Evolutionary conservation across 2,113 vertebrate species (phyloP).

Genomic region (Psephotus haematonotus): DNA sequence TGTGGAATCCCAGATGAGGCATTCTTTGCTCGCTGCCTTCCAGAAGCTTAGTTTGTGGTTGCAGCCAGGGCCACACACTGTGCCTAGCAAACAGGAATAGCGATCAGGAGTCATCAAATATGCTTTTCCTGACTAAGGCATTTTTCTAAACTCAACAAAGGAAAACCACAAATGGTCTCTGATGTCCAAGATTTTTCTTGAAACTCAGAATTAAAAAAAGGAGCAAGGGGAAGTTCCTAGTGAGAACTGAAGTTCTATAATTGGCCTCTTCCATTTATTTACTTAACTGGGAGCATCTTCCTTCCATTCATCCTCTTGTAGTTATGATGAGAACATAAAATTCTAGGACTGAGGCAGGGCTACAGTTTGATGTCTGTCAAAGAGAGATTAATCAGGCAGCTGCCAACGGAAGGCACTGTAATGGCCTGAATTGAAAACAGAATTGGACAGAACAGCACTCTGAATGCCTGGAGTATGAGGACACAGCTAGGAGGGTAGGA

Average conservation of each 20-base stretch:
- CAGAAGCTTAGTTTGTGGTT: background rate
- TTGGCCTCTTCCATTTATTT: constrained; percentile 15
- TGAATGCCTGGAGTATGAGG: background rate
- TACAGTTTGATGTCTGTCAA: background rate
- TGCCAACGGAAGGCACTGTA: background rate
- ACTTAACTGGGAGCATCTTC: constrained; percentile 36
- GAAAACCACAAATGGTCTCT: background rate
- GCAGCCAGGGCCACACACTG: constrained; percentile 24
- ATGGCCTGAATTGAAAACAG: background rate
- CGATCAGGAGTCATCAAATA: background rate
- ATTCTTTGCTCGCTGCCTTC: background rate
- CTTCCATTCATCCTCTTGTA: constrained; percentile 22
- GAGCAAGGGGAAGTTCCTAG: constrained; percentile 18
- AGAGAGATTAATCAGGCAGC: background rate
- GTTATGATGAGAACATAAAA: background rate
- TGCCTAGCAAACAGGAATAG: constrained; percentile 4
- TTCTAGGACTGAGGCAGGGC: background rate
- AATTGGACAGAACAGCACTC: background rate
- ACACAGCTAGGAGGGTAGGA: background rate
- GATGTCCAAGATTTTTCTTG: constrained; percentile 9
- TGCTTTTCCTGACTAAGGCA: constrained; percentile 14
- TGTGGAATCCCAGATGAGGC: background rate
- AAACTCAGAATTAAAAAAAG: background rate
- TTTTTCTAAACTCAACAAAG: background rate
- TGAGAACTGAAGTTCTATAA: constrained; percentile 25